Conservation (phyloP, 2,888 invertebrate genomes). For the Gryllus longicercus region DNA sequence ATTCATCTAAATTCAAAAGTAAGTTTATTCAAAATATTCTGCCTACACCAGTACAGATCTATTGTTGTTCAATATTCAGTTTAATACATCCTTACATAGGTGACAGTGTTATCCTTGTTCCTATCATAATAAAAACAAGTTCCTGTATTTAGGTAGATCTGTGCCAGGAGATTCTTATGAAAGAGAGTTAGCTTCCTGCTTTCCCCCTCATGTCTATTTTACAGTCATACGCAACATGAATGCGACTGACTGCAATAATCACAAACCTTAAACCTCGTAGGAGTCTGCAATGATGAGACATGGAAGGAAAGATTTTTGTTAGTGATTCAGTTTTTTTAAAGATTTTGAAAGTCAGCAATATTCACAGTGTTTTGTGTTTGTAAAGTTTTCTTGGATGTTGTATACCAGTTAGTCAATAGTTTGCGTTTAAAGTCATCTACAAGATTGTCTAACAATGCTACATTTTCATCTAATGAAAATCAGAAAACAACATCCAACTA, state of each 20-base stretch:
- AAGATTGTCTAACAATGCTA: neutral
- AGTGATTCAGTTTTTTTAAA: constrained; percentile 22
- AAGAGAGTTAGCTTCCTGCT: constrained; percentile 30
- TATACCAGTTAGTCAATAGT: constrained; percentile 17
- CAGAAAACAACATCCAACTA: constrained; percentile 22
- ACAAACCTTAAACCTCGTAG: constrained; percentile 39
- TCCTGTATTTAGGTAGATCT: neutral
- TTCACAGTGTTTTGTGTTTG: constrained; percentile 25
- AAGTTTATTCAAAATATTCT: too few relatives aligned
- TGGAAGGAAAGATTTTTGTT: constrained; percentile 36
- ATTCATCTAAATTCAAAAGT: too few relatives aligned
- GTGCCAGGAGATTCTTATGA: neutral
- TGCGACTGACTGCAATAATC: constrained; percentile 23
- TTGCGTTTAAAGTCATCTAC: neutral
- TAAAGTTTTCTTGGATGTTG: constrained; percentile 24
- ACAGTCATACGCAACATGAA: constrained; percentile 23
- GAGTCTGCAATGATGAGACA: constrained; percentile 38
- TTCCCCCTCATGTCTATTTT: constrained; percentile 22
- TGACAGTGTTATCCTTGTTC: constrained; percentile 22
- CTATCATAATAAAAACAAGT: constrained; percentile 19
- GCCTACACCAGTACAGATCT: too few relatives aligned
- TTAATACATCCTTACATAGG: too few relatives aligned
- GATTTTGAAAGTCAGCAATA: neutral
- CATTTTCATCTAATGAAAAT: neutral
- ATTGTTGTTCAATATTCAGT: too few relatives aligned